Evolutionary conservation across 2,888 invertebrate genomes (phyloP).

Genomic region (Actias luna): DNA sequence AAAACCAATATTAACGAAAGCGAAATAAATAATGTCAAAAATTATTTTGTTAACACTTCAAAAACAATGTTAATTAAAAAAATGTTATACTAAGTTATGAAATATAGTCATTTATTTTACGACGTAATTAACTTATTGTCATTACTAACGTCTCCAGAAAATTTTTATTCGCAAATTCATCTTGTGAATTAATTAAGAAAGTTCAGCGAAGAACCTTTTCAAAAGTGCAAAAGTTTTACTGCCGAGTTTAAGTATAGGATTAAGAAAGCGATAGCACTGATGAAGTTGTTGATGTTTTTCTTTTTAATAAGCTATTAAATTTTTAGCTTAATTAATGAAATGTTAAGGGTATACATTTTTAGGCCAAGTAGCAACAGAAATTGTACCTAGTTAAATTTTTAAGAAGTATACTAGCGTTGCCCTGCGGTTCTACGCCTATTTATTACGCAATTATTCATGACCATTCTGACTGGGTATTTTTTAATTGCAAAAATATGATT

Average conservation of each 20-base stretch:
- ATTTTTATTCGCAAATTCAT: background rate
- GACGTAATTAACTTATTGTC: constrained; percentile 12
- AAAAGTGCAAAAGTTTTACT: constrained; percentile 3
- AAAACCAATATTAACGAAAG: too few relatives aligned
- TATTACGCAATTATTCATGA: too few relatives aligned
- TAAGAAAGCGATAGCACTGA: background rate
- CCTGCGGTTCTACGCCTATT: too few relatives aligned
- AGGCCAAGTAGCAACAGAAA: background rate
- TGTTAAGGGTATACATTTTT: background rate
- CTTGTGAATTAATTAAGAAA: constrained; percentile 15
- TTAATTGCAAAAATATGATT: too few relatives aligned
- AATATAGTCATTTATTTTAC: background rate
- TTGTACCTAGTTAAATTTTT: too few relatives aligned
- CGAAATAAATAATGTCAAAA: too few relatives aligned
- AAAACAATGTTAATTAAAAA: too few relatives aligned
- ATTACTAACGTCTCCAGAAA: constrained; percentile 1
- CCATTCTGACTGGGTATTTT: too few relatives aligned
- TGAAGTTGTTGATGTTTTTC: background rate
- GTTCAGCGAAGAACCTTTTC: constrained; percentile 10
- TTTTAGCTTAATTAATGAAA: background rate
- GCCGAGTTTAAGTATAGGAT: background rate
- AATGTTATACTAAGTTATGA: constrained; percentile 4
- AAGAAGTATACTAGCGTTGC: too few relatives aligned
- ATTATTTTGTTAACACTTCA: too few relatives aligned
- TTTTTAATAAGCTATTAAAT: background rate